Percentiles rank a stretch among this genome's conserved stretches.
Conservation (phyloP, 2,888 invertebrate species). For the Seira musarum region DNA sequence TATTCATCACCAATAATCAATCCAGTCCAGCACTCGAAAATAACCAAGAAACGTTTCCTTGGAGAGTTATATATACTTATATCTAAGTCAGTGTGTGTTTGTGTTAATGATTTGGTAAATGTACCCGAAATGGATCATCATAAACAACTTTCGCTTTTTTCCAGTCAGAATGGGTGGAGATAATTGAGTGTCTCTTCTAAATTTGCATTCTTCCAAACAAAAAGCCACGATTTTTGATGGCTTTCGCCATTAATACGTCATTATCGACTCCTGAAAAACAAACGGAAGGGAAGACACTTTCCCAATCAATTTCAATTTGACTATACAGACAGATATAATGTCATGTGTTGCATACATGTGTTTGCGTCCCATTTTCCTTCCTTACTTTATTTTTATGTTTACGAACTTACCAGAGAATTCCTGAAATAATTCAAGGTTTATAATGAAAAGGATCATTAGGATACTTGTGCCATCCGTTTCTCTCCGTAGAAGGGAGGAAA, state of each 20-base stretch:
- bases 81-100: background rate
- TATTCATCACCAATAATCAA: background rate
- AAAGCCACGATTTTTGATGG: no score
- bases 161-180: background rate
- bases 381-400: background rate
- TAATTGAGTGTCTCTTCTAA: no score
- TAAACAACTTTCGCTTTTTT: background rate
- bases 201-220: no score
- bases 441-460: constrained; percentile 30
- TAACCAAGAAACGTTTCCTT: no score
- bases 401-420: background rate
- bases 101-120: background rate
- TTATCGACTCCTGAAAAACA: constrained; percentile 17
- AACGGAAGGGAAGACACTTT: background rate
- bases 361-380: background rate
- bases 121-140: background rate
- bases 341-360: background rate
- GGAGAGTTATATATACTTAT: no score
- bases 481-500: constrained; percentile 41
- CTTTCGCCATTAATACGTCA: constrained; percentile 39
- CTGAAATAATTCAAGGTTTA: background rate
- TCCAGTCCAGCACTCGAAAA: background rate
- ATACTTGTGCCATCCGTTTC: background rate
- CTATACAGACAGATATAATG: background rate
- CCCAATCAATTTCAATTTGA: background rate